A percentile compares a stretch with the other conserved stretches of the same genome.
These are phyloP conservation scores for Danio choprae DNA, from an alignment of 2,797 vertebrate genomes.

Conservation along the genomic window DNA sequence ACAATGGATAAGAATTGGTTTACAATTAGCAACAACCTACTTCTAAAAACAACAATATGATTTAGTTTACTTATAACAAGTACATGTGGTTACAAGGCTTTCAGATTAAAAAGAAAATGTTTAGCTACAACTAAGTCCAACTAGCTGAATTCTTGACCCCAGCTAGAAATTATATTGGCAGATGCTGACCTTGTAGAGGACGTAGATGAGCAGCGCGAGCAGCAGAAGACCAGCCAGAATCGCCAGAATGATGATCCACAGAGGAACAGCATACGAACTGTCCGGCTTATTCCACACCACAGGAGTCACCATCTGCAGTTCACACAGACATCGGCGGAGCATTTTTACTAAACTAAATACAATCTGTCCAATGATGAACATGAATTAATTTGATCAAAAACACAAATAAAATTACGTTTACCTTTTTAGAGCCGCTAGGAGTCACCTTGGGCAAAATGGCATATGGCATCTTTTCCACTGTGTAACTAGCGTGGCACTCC, in stretches of 20 bases:
- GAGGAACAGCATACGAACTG: constrained; percentile 83
- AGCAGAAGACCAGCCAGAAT: constrained; percentile 90
- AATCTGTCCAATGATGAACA: neutral
- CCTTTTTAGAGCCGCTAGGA: constrained; percentile 83
- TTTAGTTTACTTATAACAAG: neutral
- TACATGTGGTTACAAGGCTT: neutral
- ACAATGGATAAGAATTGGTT: neutral
- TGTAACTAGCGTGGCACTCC: constrained; percentile 84
- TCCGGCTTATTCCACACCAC: constrained; percentile 89
- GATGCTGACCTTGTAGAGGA: constrained; percentile 89
- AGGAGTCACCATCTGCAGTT: constrained; percentile 80
- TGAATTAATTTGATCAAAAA: neutral
- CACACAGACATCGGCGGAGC: neutral
- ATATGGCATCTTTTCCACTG: constrained; percentile 87
- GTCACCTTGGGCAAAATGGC: constrained; percentile 79
- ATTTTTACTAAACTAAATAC: neutral
- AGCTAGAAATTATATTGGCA: neutral
- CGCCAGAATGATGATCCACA: constrained; percentile 94
- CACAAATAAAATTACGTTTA: constrained; percentile 57
- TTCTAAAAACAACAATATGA: neutral
- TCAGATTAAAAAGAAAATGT: neutral
- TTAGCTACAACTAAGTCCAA: neutral
- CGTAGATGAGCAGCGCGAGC: constrained; percentile 90
- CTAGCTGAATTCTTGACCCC: neutral
- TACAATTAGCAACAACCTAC: neutral